phyloP scores from a whole-genome alignment of 2,113 vertebrate species.

The Xiphophorus couchianus region DNA sequence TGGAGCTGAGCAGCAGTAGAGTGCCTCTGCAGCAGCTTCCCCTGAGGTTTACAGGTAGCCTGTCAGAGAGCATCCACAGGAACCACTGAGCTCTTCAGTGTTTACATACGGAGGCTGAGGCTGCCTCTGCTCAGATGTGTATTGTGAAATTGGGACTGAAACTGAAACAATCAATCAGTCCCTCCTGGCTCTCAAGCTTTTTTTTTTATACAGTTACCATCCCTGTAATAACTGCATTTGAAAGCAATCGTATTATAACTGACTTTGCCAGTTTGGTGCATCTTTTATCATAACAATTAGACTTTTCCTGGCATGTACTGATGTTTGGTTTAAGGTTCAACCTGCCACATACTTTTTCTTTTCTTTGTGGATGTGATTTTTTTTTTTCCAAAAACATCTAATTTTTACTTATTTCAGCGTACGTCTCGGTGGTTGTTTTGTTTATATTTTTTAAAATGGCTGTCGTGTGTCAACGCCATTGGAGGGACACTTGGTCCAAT shows the following conservation, averaged over 20 bases:
- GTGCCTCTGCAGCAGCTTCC: constrained; percentile 31
- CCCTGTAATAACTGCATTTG: background rate
- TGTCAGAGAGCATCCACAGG: constrained; percentile 4
- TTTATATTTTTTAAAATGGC: no score
- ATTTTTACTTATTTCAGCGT: no score
- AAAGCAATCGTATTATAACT: no score
- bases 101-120: background rate
- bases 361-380: no score
- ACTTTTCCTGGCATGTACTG: background rate
- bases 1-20: background rate
- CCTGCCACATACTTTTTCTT: no score
- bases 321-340: background rate
- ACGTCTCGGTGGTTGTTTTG: no score
- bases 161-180: background rate
- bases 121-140: background rate
- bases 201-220: background rate
- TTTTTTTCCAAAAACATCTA: no score
- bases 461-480: no score
- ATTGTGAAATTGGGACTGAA: no score
- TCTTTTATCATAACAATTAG: background rate
- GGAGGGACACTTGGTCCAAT: no score
- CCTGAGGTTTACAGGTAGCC: constrained; percentile 8
- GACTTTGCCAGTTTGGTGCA: background rate
- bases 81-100: background rate
- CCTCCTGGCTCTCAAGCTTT: background rate